A percentile compares a stretch with the other conserved stretches of the same genome.
Evolutionary conservation across 2,113 vertebrate genomes (phyloP).

Genomic region (Petrocephalus microphthalmus): DNA sequence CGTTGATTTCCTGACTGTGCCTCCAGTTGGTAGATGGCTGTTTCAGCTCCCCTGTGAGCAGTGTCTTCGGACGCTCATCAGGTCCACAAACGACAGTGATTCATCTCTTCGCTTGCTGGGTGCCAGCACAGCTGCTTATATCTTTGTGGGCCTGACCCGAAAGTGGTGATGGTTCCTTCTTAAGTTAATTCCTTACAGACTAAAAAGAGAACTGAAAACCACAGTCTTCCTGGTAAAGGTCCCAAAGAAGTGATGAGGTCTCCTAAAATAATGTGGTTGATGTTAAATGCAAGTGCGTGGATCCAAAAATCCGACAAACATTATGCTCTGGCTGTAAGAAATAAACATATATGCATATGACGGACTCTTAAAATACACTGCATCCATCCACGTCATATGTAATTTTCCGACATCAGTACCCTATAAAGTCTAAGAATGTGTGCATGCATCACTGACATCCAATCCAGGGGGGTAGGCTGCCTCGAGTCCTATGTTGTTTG

Average conservation of each 20-base stretch:
- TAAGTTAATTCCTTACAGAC: not conserved
- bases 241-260: not conserved
- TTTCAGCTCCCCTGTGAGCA: not conserved
- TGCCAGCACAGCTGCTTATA: not conserved
- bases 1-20: not conserved
- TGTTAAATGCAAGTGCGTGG: not conserved
- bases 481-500: not conserved
- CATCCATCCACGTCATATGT: not conserved
- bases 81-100: not conserved
- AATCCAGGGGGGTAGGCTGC: not conserved
- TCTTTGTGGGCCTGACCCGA: not conserved
- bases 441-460: not conserved
- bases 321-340: not conserved
- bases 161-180: not conserved
- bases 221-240: not conserved
- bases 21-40: not conserved
- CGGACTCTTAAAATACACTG: not conserved
- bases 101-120: not conserved
- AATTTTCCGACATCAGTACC: not conserved
- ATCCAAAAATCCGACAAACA: not conserved
- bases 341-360: not conserved
- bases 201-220: not conserved
- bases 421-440: not conserved
- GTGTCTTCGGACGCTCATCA: not conserved
- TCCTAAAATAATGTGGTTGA: not conserved